Base-by-base conservation (phyloP, 1,140 invertebrate genomes). In the Drosophila tsacasi region DNA sequence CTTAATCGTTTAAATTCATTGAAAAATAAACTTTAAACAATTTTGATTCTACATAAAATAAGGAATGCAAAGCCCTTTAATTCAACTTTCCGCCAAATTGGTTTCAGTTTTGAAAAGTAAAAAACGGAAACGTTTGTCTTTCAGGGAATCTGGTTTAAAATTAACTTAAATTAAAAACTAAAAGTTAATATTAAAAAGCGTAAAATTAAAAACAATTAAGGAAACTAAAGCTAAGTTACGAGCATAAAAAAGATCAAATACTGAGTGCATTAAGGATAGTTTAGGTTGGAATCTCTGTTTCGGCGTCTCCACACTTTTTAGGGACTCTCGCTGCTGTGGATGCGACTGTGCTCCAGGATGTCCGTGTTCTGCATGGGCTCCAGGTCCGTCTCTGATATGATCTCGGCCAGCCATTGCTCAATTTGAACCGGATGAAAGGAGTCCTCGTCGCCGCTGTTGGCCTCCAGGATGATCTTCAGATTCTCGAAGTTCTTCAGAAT, bases 361-460 rank as follows among this genome's bases (percentile, higher is more conserved):
- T 93, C 94, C 19, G 93, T 93, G 62, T 94, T 94, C 37, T 94
- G 93, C 59, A 93, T 93, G 8, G 94, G 94, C 69, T 95, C 94
- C 30, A 94, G 93, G 80, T 95, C 94, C 0, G 94, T 94, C 63
- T 95, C 94, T 0, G 93, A 93, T 61, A 94, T 92, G 25, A 95
- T 95, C 60, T 95, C 94, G 10, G 93, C 93, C 32, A 95, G 79
- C 94, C 94, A 95, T 42, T 95, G 94, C 27, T 94, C 94, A 13
- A 95, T 94, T 71, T 95, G 94, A 15, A 94, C 93, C 13, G 94
- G 94, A 76, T 92, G 85, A 65, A 91, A 91, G 0, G 80, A 62
- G 32, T 92, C 87, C 30, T 90, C 90, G 17, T 92, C 79, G 10
- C 86, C 83, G 62, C 79, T 86, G 27, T 91, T 87, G 4, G 87